phyloP scores from a whole-genome alignment of 2,888 invertebrate species.

The Pantelozetes paolii region DNA sequence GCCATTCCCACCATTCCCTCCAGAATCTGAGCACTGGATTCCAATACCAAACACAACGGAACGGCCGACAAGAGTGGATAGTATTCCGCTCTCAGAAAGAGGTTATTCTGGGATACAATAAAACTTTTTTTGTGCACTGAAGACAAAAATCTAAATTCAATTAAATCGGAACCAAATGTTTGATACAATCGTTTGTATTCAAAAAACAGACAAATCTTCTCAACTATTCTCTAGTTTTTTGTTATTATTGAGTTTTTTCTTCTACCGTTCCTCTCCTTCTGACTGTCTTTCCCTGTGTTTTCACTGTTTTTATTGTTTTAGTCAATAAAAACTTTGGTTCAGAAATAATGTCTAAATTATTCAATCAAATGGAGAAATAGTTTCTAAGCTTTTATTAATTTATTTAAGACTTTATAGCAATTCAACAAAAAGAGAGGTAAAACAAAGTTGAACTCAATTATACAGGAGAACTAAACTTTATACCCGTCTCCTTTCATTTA shows the following conservation, averaged over 20 bases:
- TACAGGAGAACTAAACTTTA: no score
- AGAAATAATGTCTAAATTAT: no score
- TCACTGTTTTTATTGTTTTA: background rate
- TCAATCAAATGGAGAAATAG: no score
- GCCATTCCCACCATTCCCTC: slow-evolving; percentile 8
- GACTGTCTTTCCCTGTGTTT: background rate
- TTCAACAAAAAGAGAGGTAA: no score
- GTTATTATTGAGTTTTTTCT: background rate
- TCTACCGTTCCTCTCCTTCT: background rate
- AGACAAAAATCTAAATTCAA: background rate
- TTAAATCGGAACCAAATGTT: background rate
- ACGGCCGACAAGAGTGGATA: background rate
- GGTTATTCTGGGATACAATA: background rate
- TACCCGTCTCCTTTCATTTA: no score
- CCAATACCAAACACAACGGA: no score
- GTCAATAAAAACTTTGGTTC: slow-evolving; percentile 12
- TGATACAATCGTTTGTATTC: slow-evolving; percentile 32
- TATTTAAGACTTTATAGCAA: no score
- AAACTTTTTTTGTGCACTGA: background rate
- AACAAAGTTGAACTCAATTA: no score
- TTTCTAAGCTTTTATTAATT: no score
- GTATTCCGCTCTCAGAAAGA: background rate
- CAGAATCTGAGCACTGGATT: slow-evolving; percentile 22
- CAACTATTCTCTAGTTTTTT: background rate
- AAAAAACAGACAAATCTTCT: background rate